Evolutionary conservation across 2,113 vertebrate species (phyloP).

Genomic region (Leptodactylus fuscus): DNA sequence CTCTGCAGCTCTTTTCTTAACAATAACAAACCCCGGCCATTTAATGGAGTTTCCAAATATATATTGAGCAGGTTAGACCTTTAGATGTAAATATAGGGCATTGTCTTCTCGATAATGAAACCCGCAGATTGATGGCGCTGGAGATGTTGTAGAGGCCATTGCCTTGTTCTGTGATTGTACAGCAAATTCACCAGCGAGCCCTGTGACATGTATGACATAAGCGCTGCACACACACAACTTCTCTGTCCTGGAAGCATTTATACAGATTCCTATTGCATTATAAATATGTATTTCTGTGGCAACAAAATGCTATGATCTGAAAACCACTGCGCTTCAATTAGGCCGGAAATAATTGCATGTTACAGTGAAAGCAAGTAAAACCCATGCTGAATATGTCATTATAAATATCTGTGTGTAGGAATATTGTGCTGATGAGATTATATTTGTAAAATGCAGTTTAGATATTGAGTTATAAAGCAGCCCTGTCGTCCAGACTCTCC

Average conservation of each 20-base stretch:
- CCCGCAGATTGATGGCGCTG: neutral
- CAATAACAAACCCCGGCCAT: conserved; percentile 51
- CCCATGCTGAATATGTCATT: neutral
- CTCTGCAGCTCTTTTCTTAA: conserved; percentile 53
- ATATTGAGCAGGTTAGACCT: neutral
- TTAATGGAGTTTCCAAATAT: conserved; percentile 41
- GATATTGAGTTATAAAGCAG: neutral
- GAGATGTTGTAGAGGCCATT: too few species aligned
- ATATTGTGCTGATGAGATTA: neutral
- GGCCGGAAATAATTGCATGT: conserved; percentile 36
- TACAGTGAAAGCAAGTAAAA: conserved; percentile 1
- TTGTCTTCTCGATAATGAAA: neutral
- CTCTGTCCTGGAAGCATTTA: conserved; percentile 18
- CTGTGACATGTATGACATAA: too few species aligned
- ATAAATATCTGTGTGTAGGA: neutral
- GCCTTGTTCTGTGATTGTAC: too few species aligned
- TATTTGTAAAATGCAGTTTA: neutral
- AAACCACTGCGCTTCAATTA: conserved; percentile 3
- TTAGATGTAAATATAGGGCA: neutral
- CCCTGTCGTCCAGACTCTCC: neutral
- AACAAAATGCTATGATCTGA: neutral
- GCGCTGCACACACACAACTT: neutral
- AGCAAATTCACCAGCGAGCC: too few species aligned
- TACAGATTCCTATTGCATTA: conserved; percentile 44
- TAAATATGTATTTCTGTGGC: neutral